Conservation (phyloP, 2,888 invertebrate species). For the Nasonia oneida region DNA sequence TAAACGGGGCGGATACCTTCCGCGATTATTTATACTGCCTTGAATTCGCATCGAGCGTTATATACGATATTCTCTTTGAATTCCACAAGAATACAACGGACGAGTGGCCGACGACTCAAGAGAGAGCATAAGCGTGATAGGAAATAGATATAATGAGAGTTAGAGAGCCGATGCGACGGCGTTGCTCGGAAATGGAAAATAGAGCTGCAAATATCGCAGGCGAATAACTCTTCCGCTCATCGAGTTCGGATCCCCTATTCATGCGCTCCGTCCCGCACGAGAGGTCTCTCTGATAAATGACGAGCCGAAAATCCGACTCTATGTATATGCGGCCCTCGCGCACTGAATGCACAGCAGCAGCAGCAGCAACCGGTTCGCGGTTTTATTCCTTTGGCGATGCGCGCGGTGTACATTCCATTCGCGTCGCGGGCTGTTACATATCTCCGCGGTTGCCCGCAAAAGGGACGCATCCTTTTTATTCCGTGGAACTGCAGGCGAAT, state of each 20-base stretch:
- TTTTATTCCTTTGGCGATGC: constrained; percentile 8
- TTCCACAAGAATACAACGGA: neutral
- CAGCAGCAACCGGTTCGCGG: neutral
- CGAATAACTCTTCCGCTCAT: constrained; percentile 34
- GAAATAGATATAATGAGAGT: constrained; percentile 23
- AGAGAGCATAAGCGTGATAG: neutral
- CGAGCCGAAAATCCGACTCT: constrained; percentile 9
- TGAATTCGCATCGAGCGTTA: too few relatives aligned
- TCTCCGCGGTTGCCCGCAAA: neutral
- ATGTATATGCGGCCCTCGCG: too few relatives aligned
- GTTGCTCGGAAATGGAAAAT: constrained; percentile 37
- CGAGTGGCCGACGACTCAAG: neutral
- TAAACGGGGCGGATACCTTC: neutral
- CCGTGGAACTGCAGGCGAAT: neutral
- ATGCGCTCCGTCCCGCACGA: neutral
- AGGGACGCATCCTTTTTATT: constrained; percentile 2
- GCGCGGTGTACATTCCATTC: neutral
- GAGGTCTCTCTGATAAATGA: constrained; percentile 27
- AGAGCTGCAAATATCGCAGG: constrained; percentile 35
- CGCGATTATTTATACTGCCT: neutral
- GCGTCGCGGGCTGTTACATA: neutral
- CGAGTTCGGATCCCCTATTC: constrained; percentile 11
- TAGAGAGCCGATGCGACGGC: neutral
- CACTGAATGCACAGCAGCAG: neutral
- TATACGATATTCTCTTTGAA: too few relatives aligned